Base-by-base conservation (phyloP, 2,113 vertebrate species). In the Larimichthys crocea region DNA sequence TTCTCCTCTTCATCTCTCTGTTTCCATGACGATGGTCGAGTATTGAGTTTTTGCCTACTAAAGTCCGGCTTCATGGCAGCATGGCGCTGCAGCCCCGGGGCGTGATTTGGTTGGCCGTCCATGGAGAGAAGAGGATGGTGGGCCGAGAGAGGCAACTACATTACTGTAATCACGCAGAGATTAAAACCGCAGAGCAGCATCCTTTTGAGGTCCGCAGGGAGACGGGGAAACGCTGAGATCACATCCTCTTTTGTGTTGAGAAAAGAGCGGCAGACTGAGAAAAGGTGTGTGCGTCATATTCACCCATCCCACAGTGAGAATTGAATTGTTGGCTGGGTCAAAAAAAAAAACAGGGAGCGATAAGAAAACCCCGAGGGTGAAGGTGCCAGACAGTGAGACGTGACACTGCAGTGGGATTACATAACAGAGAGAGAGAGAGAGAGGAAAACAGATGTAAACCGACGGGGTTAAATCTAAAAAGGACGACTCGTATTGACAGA, bases 111-210 rank as follows among this genome's bases (percentile, higher is more conserved):
- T 87, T 31, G 63, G 63, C 12, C 1, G 72, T 84, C 81, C 74
- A 78, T 19, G 3, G 55, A 81, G 73, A 62, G 68, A 40, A 48
- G 68, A 71, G 14, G 35, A 49, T 66, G 60, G 50, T 1, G 0
- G 60, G 80, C 68, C 2, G 60, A 48, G 53, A 76, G 77, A 82
- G 55, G 83, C 40, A 61, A 80, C 83, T 72, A 70, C 69, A 22
- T 80, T 82, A 75, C 64, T 85, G 88, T 85, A 91, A 92, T 92
- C 85, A 57, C 3, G 59, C 69, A 63, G 85, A 90, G 84, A 89
- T 90, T 91, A 92, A 92, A 88, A 90, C 53, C 42, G 67, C 67
- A 55, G 69, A 80, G 56, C 71, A 77, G 65, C 86, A 75, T 92
- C 86, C 77, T 82, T 29, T 60, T 91, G 63, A 72, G 67, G 66